Base-by-base conservation (phyloP, 2,113 vertebrate species). In the Loxodonta africana region DNA sequence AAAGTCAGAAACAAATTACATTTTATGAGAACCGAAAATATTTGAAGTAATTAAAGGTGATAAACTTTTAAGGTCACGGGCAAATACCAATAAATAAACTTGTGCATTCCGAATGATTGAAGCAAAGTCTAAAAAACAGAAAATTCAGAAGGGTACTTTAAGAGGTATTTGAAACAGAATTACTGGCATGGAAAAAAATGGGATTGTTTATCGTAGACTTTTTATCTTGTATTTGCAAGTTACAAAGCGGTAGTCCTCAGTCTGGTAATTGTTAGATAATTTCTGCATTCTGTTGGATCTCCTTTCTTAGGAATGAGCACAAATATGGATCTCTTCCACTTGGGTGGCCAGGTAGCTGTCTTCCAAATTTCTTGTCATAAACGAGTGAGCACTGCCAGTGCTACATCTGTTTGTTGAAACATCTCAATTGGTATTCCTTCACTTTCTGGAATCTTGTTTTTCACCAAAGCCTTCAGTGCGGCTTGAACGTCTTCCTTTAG, bases 151-250 rank as follows among this genome's bases (percentile, higher is more conserved):
- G 91, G n/a, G 74, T 48, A 46, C 46, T 95, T 91, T 69, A 62
- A 74, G 67, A 92, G 67, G 81, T 25, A 83, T 77, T 91, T 98
- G 44, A 93, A 93, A 81, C 69, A 83, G 63, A 86, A 86, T 95
- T 95, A 93, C 63, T 83, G 37, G 57, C 76, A 76, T 91, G 30
- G 25, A 37, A 60, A 14, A 90, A 94, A 76, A 76, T 80, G 71
- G 10, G 2, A 14, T n/a, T 73, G 18, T 90, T 93, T 78, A 74
- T 65, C 90, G 94, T 62, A 94, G 91, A 78, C 44, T 78, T 17
- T 95, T 91, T 92, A 88, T 95, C 89, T 91, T 93, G 26, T 94
- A 89, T 94, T 97, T 96, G 76, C 80, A 96, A 90, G 93, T 97
- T 96, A 71, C 80, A 96, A 90, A 94, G 89, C n/a, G 85, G 57